Evolutionary conservation across 2,113 vertebrate genomes (phyloP).

Genomic region (Menura novaehollandiae): DNA sequence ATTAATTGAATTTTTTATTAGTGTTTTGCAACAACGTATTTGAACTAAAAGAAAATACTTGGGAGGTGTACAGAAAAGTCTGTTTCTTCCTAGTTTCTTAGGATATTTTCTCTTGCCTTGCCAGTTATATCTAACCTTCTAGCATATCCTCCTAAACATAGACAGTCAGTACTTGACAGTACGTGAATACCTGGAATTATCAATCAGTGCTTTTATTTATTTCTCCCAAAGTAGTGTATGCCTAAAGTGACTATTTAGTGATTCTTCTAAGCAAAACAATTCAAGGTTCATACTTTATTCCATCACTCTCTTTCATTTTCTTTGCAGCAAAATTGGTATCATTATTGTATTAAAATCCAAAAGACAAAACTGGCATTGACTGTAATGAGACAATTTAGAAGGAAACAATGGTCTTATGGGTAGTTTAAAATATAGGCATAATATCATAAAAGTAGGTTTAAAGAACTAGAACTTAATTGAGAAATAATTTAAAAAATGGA

Average conservation of each 20-base stretch:
- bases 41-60: not conserved
- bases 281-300: not conserved
- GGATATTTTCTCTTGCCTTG: not conserved
- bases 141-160: not conserved
- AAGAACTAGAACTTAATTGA: not conserved
- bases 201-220: not conserved
- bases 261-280: not conserved
- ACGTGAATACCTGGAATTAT: not conserved
- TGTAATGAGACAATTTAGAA: not conserved
- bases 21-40: not conserved
- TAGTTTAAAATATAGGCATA: not conserved
- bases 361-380: not conserved
- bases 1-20: not conserved
- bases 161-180: not conserved
- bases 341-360: not conserved
- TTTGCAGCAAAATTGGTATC: not conserved
- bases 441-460: not conserved
- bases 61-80: not conserved
- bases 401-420: not conserved
- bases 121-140: not conserved
- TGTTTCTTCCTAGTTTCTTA: not conserved
- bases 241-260: not conserved
- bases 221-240: not conserved
- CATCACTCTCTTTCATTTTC: not conserved
- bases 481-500: not conserved